A percentile compares a stretch with the other conserved stretches of the same genome.
These are phyloP conservation scores for Oncopodura yosiiana DNA, from an alignment of 1,140 invertebrate species.

Conservation along the genomic window DNA sequence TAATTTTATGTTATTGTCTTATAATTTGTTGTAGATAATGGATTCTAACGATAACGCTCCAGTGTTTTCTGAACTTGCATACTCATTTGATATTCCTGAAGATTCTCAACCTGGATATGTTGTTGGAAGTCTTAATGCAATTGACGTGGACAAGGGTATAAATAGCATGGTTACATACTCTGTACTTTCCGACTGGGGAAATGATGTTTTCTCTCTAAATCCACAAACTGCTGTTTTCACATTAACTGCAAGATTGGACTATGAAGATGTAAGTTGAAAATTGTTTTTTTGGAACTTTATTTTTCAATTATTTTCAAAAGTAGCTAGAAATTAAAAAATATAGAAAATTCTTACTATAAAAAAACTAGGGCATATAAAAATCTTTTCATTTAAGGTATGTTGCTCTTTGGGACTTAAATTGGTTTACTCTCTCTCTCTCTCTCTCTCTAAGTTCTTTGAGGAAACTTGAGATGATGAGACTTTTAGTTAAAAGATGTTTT, in stretches of 20 bases:
- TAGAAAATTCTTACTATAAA: too few relatives aligned
- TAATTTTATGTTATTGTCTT: too few relatives aligned
- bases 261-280: conserved; percentile 73
- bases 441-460: not conserved
- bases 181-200: conserved; percentile 84
- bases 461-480: not conserved
- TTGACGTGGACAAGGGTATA: conserved; percentile 68
- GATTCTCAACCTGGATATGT: conserved; percentile 66
- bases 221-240: conserved; percentile 80
- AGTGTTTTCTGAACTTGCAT: conserved; percentile 68
- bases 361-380: too few relatives aligned
- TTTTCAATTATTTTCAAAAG: too few relatives aligned
- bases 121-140: conserved; percentile 70
- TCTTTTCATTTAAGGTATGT: too few relatives aligned
- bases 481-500: too few relatives aligned
- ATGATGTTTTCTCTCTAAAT: conserved; percentile 86
- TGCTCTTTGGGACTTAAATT: too few relatives aligned
- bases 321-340: too few relatives aligned
- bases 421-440: too few relatives aligned
- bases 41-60: not conserved
- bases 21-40: not conserved
- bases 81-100: conserved; percentile 82
- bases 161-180: conserved; percentile 82
- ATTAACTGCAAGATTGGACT: conserved; percentile 75
- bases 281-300: too few relatives aligned